phyloP scores from a whole-genome alignment of 2,797 vertebrate species.

The Botia almorhae region DNA sequence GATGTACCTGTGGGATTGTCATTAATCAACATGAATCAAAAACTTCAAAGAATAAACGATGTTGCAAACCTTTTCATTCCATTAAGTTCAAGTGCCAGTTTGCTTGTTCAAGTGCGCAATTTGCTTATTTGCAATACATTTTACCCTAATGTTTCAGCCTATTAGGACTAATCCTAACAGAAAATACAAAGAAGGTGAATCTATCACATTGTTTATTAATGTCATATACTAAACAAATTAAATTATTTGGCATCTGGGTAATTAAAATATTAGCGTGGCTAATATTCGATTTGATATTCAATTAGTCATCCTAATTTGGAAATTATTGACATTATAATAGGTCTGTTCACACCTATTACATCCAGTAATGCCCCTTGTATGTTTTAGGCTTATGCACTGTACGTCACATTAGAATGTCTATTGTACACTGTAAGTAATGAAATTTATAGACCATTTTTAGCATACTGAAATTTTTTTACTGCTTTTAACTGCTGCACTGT shows the following conservation, averaged over 20 bases:
- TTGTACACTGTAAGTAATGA: not conserved
- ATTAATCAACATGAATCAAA: slow-evolving; percentile 25
- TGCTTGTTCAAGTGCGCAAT: not conserved
- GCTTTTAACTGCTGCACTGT: not conserved
- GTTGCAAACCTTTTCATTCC: not conserved
- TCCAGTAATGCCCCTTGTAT: not conserved
- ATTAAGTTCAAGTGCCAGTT: not conserved
- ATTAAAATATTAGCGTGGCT: not conserved
- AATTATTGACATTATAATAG: not conserved
- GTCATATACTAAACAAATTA: slow-evolving; percentile 1
- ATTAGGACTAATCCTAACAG: not conserved
- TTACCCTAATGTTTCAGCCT: not conserved
- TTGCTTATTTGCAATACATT: not conserved
- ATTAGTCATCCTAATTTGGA: not conserved
- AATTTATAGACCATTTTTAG: not conserved
- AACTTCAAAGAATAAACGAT: slow-evolving; percentile 4
- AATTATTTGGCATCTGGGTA: not conserved
- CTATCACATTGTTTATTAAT: slow-evolving; percentile 15
- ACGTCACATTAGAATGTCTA: not conserved
- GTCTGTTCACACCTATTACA: not conserved
- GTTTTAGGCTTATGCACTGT: not conserved
- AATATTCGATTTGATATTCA: not conserved
- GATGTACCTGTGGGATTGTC: slow-evolving; percentile 39
- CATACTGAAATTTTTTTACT: too few relatives aligned
- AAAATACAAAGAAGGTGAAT: not conserved